Percentiles rank a stretch among this genome's conserved stretches.
Conservation (phyloP, 2,888 invertebrate species). For the Oscheius sp. region DNA sequence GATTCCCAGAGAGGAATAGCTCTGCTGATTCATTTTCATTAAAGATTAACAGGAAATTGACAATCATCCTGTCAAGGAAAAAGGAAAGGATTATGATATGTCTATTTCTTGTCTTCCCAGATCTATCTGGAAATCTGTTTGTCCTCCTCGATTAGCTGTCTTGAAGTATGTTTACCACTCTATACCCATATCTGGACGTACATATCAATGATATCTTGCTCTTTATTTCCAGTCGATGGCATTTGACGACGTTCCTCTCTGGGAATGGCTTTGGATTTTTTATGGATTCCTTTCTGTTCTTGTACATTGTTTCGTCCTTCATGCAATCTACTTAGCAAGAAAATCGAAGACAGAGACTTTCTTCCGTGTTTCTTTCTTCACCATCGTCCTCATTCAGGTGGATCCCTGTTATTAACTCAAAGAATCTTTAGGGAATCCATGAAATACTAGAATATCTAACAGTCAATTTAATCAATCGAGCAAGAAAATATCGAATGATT, state of each 20-base stretch:
- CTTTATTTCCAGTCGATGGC: no score
- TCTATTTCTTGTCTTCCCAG: no score
- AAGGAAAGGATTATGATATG: no score
- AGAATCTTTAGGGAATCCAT: not conserved
- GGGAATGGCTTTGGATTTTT: slow-evolving; percentile 8
- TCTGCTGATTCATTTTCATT: no score
- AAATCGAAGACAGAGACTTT: not conserved
- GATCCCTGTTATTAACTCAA: not conserved
- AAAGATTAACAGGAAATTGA: no score
- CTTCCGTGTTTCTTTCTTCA: slow-evolving; percentile 2
- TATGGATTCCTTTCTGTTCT: not conserved
- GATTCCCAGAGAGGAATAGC: no score
- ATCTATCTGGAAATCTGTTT: no score
- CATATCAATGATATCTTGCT: no score
- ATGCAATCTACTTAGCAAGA: not conserved
- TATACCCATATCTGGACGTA: no score
- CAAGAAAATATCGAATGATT: slow-evolving; percentile 2
- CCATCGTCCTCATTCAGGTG: slow-evolving; percentile 1
- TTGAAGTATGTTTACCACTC: no score
- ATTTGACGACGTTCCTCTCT: not conserved
- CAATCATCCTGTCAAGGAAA: no score
- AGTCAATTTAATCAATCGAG: not conserved
- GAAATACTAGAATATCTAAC: not conserved
- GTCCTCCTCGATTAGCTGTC: no score
- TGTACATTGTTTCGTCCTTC: not conserved